These are phyloP conservation scores for Actenoides hombroni DNA, from an alignment of 2,113 vertebrate species.

Conservation along the genomic window DNA sequence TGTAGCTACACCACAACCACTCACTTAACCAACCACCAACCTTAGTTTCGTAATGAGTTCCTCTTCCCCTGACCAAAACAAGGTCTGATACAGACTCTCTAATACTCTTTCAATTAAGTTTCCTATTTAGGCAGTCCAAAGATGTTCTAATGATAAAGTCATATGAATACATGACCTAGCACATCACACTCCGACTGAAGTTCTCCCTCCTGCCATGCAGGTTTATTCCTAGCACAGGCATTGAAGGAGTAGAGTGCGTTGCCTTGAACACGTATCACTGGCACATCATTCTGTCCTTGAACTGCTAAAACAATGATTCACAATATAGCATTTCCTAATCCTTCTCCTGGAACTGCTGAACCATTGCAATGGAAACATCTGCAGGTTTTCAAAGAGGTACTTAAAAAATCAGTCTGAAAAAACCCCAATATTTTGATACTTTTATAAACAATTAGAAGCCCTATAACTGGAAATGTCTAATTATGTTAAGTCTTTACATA, in stretches of 20 bases:
- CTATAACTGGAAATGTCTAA: background rate
- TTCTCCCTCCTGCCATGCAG: background rate
- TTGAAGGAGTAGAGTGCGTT: background rate
- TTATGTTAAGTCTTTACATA: background rate
- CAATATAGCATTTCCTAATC: background rate
- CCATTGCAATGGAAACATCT: background rate
- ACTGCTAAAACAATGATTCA: background rate
- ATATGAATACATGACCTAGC: background rate
- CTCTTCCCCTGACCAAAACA: background rate
- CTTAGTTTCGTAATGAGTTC: background rate
- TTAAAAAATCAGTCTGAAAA: background rate
- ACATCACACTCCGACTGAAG: background rate
- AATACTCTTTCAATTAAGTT: background rate
- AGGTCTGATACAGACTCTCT: background rate
- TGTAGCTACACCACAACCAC: background rate
- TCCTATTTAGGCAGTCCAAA: background rate
- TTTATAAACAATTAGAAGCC: background rate
- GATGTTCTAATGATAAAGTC: background rate
- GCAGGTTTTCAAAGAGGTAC: background rate
- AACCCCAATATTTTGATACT: background rate
- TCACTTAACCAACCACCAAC: background rate
- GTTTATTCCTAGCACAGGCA: background rate
- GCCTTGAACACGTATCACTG: background rate
- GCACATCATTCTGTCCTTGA: background rate
- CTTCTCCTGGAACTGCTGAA: background rate